These are phyloP conservation scores for Geopemphigus sp. DNA, from an alignment of 1,140 invertebrate species.

Conservation along the genomic window DNA sequence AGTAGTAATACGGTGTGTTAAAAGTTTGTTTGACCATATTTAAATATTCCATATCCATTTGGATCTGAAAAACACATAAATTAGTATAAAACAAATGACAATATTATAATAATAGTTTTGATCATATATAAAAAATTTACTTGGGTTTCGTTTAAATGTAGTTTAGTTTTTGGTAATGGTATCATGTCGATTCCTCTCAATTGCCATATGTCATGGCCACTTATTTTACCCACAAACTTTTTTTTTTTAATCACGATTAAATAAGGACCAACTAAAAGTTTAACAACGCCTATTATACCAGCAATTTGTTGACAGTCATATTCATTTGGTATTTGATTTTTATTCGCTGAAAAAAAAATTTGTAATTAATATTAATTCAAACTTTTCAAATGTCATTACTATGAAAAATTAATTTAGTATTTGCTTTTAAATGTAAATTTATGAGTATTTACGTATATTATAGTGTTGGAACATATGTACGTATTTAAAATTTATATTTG, in stretches of 20 bases:
- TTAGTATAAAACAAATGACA: conserved; percentile 10
- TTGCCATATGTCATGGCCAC: conserved; percentile 82
- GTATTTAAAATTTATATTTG: too few species aligned
- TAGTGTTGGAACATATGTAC: too few species aligned
- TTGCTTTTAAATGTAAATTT: too few species aligned
- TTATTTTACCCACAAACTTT: conserved; percentile 79
- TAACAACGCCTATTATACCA: conserved; percentile 85
- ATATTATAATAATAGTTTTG: not conserved
- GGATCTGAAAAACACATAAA: conserved; percentile 58
- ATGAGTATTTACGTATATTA: too few species aligned
- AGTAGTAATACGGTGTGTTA: conserved; percentile 82
- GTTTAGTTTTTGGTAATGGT: conserved; percentile 76
- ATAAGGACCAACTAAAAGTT: conserved; percentile 81
- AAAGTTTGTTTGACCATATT: conserved; percentile 78
- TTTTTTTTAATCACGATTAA: conserved; percentile 87
- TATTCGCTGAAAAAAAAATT: conserved; percentile 41
- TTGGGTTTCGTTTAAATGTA: conserved; percentile 82
- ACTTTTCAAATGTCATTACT: too few species aligned
- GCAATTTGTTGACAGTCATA: conserved; percentile 61
- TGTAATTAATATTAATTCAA: not conserved
- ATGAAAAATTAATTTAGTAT: too few species aligned
- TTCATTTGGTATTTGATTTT: conserved; percentile 44
- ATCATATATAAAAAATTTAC: conserved; percentile 57
- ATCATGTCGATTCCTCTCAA: conserved; percentile 80
- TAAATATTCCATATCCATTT: conserved; percentile 76